These are phyloP conservation scores for Toxotes jaculatrix DNA, from an alignment of 2,113 vertebrate genomes.

Conservation along the genomic window DNA sequence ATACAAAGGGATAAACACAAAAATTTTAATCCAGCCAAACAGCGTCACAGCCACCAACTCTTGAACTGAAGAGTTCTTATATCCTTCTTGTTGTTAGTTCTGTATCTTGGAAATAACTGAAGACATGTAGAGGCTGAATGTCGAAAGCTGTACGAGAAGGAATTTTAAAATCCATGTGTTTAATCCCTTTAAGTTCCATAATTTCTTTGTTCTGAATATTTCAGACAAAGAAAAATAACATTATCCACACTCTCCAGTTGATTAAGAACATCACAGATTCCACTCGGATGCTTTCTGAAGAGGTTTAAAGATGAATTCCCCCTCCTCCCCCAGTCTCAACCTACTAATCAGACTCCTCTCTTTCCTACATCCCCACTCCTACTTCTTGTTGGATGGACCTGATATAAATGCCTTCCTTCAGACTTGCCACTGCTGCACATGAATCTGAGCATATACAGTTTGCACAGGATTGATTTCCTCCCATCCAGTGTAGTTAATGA, in stretches of 20 bases:
- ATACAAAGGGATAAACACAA: not conserved
- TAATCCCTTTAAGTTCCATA: not conserved
- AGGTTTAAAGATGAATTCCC: not conserved
- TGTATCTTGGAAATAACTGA: not conserved
- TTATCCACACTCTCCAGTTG: not conserved
- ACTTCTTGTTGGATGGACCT: too few species aligned
- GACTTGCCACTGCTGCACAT: too few species aligned
- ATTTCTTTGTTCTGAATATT: not conserved
- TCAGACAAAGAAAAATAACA: not conserved
- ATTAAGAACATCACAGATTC: not conserved
- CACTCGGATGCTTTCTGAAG: not conserved
- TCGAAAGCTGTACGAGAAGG: too few species aligned
- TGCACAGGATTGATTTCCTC: too few species aligned
- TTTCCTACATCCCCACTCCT: too few species aligned
- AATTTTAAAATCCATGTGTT: not conserved
- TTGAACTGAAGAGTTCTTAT: not conserved
- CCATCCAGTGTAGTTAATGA: too few species aligned
- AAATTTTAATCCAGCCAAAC: not conserved
- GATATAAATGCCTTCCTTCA: too few species aligned
- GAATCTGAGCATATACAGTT: too few species aligned
- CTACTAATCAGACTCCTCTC: not conserved
- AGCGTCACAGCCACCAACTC: not conserved
- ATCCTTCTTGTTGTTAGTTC: not conserved
- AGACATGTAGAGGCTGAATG: not conserved
- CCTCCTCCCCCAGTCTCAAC: too few species aligned